Base-by-base conservation (phyloP, 53 echinoderm and acorn worm genomes). In the Holothuria scabra region DNA sequence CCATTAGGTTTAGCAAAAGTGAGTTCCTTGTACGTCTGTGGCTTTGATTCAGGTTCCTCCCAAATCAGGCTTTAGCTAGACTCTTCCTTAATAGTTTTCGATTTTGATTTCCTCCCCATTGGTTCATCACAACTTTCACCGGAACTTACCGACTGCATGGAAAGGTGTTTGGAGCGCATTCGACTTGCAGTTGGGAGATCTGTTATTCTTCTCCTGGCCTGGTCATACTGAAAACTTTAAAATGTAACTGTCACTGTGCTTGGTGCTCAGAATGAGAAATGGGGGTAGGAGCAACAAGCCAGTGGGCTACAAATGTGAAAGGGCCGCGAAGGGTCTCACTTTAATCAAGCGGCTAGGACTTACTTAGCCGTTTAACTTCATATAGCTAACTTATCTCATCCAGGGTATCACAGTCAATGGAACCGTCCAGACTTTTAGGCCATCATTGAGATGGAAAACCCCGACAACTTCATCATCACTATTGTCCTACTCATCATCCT, bases 401-500 rank as follows among this genome's bases (percentile, higher is more conserved):
- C 32, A 16, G 68, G 29, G 68, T 33, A 8, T 41, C 41, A 8
- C 7, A 41, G 41, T n/a, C n/a, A n/a, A 25, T 0, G 68, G 68
- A 25, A 67, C 68, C 44, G 28, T 67, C 68, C 68, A 29, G 0
- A 29, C 44, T 67, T 28, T 32, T 32, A 29, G 68, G 68, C 28
- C 9, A 66, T 83, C 83, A 67, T 83, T 65, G 25, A 38, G 65
- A 83, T 46, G 44, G 72, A 37, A 46, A 64, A 28, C 79, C 75
- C 78, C 79, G 65, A 52, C 66, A 7, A 0, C 56, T 46, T 1
- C 67, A 4, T 48, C 62, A 14, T 80, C 81, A 80, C 56, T 55
- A 76, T 55, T 55, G 8, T 41, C 41, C 10, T 41, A 8, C 41
- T 41, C 35, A 3, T 35, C 35, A 4, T 52, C 64, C 4, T 61